These are phyloP conservation scores for Eutrigla gurnardus DNA, from an alignment of 2,797 vertebrate genomes.

Conservation along the genomic window DNA sequence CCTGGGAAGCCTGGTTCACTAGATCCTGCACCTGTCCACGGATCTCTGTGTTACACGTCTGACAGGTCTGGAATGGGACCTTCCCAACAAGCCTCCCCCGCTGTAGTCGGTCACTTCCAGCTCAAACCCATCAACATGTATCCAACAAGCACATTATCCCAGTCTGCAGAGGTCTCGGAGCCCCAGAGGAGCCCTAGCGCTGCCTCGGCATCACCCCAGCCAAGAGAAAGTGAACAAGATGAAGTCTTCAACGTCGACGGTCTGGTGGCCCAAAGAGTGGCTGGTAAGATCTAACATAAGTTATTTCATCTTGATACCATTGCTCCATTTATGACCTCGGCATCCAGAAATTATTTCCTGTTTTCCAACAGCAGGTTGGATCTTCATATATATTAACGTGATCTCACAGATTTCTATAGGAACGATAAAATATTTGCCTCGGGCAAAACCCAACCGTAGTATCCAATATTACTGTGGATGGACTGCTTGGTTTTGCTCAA, in stretches of 20 bases:
- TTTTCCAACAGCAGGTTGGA: neutral
- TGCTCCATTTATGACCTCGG: neutral
- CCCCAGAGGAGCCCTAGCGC: constrained; percentile 56
- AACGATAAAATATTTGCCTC: neutral
- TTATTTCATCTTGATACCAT: neutral
- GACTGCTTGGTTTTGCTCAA: neutral
- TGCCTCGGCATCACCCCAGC: constrained; percentile 76
- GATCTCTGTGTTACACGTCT: constrained; percentile 52
- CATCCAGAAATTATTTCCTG: neutral
- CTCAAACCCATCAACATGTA: constrained; percentile 78
- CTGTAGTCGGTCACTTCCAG: constrained; percentile 65
- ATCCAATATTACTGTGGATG: neutral
- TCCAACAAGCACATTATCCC: constrained; percentile 63
- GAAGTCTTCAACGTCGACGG: constrained; percentile 93
- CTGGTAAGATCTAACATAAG: constrained; percentile 85
- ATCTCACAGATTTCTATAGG: neutral
- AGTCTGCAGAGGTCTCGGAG: constrained; percentile 67
- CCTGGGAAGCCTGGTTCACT: constrained; percentile 72
- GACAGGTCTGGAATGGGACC: constrained; percentile 33
- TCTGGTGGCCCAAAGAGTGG: constrained; percentile 95
- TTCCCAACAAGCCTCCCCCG: constrained; percentile 46
- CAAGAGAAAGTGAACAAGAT: constrained; percentile 84
- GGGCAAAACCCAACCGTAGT: neutral
- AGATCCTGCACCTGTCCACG: constrained; percentile 69
- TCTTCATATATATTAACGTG: neutral